phyloP scores from a whole-genome alignment of 2,888 invertebrate genomes.

The Chirona hameri region DNA sequence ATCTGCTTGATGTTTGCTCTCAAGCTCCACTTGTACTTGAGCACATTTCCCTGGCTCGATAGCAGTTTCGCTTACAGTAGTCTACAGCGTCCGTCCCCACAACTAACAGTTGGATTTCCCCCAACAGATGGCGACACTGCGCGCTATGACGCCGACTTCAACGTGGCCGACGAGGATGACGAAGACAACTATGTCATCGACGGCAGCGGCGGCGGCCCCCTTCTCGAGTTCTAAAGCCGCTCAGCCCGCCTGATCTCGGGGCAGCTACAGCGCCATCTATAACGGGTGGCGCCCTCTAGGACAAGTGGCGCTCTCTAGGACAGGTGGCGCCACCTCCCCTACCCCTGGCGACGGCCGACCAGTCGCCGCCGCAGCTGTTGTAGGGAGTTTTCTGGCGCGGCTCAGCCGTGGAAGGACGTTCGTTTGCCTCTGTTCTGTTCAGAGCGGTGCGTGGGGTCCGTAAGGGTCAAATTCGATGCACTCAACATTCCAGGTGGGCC shows the following conservation, averaged over 20 bases:
- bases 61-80: background rate
- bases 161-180: slow-evolving; percentile 32
- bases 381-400: background rate
- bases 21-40: slow-evolving; percentile 2
- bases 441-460: background rate
- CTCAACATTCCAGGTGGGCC: no score
- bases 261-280: background rate
- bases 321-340: background rate
- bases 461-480: no score
- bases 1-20: background rate
- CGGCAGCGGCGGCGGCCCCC: background rate
- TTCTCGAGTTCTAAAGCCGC: background rate
- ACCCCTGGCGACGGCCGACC: background rate
- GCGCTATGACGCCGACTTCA: slow-evolving; percentile 31
- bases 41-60: background rate
- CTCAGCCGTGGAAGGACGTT: no score
- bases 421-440: background rate
- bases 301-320: background rate
- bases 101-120: background rate
- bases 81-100: background rate
- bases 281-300: background rate
- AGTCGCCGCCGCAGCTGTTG: background rate
- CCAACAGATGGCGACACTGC: slow-evolving; percentile 28
- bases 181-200: slow-evolving; percentile 25
- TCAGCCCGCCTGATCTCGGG: background rate